Evolutionary conservation across 2,888 invertebrate species (phyloP), one percentile per base, ranked within the genome.

Genomic region (Chouioia cunea): DNA sequence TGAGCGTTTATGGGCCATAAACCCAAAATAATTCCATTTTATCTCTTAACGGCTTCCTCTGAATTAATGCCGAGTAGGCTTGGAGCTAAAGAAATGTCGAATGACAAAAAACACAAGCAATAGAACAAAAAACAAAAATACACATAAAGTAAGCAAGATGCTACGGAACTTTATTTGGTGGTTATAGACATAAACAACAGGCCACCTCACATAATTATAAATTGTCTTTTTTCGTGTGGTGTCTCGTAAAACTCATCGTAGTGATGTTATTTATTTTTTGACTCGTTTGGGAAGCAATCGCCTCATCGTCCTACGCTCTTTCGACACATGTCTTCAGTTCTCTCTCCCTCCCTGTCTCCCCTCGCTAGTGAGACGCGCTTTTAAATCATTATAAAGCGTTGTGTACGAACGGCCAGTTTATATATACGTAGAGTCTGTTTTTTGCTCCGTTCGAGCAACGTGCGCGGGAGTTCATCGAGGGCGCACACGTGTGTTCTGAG

Each of bases 371-470:
- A 20, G 8, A 14, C n/a, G 20, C 20, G 15, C 27, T 36, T 22
- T 60, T 36, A 47, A 67, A 44, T 43, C 62, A 68, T 68, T 68
- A 62, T 56, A 50, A 62, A 56, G 68, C 68, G 62, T 15, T 43
- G 48, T 48, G 58, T 4, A 27, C 27, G 27, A 27, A 27, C 27
- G 27, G 27, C 44, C 20, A 56, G 48, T 62, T 47, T 66, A 52
- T 47, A 36, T 27, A 50, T 44, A 48, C 36, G 67, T 36, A 27
- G 53, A 60, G 56, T 48, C 50, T 36, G 46, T 16, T 59, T 52
- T 44, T 52, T 59, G 14, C n/a, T 14, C 15, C 22, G 0, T 16
- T 8, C 4, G 27, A 27, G 27, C 22, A 20, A 14, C n/a, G 2
- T 20, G n/a, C 15, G 18, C 44, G 14, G n/a, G n/a, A n/a, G n/a